Conservation (phyloP, 2,797 vertebrate genomes). For the Mus minutoides region DNA sequence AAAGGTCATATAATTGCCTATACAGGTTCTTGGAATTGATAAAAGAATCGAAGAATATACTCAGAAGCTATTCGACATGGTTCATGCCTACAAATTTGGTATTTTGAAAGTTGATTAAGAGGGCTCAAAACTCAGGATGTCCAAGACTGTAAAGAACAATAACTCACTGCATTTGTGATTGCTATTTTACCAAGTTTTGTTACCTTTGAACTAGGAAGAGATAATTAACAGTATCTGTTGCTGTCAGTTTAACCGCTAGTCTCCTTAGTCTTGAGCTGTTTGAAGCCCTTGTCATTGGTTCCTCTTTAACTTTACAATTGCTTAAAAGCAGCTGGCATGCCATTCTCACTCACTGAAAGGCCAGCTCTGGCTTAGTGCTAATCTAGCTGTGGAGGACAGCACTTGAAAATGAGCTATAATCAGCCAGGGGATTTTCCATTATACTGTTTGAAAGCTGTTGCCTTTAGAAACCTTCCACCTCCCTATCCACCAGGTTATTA, state of each 20-base stretch:
- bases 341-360: neutral
- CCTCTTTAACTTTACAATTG: neutral
- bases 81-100: neutral
- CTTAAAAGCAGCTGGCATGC: neutral
- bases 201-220: neutral
- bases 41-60: neutral
- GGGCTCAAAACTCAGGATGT: neutral
- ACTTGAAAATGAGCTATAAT: neutral
- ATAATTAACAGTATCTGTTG: neutral
- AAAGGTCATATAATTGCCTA: neutral
- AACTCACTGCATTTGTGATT: neutral
- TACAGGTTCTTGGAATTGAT: neutral
- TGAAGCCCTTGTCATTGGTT: neutral
- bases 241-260: neutral
- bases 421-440: neutral
- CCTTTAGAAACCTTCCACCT: neutral
- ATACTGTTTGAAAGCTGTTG: neutral
- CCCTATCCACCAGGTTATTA: neutral
- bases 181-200: neutral
- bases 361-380: neutral
- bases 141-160: neutral
- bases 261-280: neutral
- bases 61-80: neutral
- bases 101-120: neutral
- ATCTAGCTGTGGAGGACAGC: neutral